Percentiles rank a stretch among this genome's conserved stretches.
Evolutionary conservation across 1,140 invertebrate genomes (phyloP).

Genomic region (Drosophila eugracilis): DNA sequence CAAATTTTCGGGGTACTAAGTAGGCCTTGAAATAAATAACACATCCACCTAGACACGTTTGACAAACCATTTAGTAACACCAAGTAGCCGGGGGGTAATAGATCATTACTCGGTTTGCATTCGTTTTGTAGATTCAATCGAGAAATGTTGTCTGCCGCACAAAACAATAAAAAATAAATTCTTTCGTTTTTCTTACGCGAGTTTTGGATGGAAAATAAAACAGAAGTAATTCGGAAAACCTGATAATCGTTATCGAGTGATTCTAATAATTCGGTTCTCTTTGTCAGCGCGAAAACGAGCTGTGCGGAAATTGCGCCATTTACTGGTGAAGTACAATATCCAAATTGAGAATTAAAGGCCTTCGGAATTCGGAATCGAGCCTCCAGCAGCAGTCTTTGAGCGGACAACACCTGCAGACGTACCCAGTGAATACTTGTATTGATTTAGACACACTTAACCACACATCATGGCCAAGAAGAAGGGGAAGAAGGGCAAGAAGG

Average conservation of each 20-base stretch:
- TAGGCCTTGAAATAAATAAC: conserved; percentile 1
- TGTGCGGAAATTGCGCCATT: conserved; percentile 71
- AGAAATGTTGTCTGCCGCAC: conserved; percentile 36
- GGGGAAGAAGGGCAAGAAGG: conserved; percentile 70
- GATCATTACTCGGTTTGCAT: conserved; percentile 5
- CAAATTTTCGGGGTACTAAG: not conserved
- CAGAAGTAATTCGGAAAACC: not conserved
- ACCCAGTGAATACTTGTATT: conserved; percentile 11
- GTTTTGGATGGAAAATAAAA: conserved; percentile 2
- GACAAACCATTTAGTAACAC: conserved; percentile 24
- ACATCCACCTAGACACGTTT: not conserved
- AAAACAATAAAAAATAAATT: conserved; percentile 52
- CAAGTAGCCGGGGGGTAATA: conserved; percentile 33
- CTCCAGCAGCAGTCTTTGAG: not conserved
- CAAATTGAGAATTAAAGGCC: conserved; percentile 60
- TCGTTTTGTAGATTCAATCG: conserved; percentile 15
- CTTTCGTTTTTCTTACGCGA: conserved; percentile 24
- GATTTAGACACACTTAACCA: conserved; percentile 5
- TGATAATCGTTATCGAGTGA: not conserved
- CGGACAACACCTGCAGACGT: conserved; percentile 2
- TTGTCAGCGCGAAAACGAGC: conserved; percentile 63
- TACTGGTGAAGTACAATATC: conserved; percentile 76
- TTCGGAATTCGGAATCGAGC: not conserved
- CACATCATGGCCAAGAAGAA: conserved; percentile 62
- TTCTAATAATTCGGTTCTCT: not conserved